Conservation (phyloP, 2,113 vertebrate genomes). For the Okapia johnstoni region DNA sequence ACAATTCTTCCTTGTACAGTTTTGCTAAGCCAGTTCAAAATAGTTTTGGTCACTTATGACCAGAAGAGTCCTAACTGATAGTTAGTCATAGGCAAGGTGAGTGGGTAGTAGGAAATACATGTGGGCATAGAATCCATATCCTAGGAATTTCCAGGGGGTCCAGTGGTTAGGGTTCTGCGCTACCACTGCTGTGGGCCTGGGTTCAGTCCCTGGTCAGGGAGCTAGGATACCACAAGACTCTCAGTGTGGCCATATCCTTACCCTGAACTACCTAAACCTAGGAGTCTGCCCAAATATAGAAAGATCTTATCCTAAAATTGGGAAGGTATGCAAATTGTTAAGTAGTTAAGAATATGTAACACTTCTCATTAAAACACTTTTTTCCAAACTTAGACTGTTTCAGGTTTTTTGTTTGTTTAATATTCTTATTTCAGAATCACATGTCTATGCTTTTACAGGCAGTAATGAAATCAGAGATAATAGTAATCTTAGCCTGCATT, state of each 20-base stretch:
- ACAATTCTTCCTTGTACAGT: not conserved
- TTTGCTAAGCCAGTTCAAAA: not conserved
- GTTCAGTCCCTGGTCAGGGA: not conserved
- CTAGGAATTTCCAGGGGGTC: not conserved
- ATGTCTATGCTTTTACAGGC: constrained; percentile 52
- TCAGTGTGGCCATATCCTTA: not conserved
- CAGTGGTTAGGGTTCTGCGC: not conserved
- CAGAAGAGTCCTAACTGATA: not conserved
- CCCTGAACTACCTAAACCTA: not conserved
- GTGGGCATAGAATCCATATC: not conserved
- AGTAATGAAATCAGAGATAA: constrained; percentile 73
- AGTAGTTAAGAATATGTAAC: not conserved
- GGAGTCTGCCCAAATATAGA: not conserved
- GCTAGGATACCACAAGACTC: not conserved
- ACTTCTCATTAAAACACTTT: constrained; percentile 16
- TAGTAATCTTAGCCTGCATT: constrained; percentile 67
- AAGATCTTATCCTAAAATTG: not conserved
- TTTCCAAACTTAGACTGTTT: not conserved
- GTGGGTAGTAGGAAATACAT: not conserved
- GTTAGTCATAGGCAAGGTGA: not conserved
- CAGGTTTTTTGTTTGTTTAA: constrained; percentile 29
- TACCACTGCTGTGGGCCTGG: not conserved
- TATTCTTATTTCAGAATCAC: constrained; percentile 57
- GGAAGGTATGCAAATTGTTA: not conserved
- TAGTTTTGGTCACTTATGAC: not conserved